Percentiles rank a stretch among this genome's conserved stretches.
These are phyloP conservation scores for Meandrina meandrites DNA, from an alignment of 92 coral and sea anemone species.

Conservation along the genomic window DNA sequence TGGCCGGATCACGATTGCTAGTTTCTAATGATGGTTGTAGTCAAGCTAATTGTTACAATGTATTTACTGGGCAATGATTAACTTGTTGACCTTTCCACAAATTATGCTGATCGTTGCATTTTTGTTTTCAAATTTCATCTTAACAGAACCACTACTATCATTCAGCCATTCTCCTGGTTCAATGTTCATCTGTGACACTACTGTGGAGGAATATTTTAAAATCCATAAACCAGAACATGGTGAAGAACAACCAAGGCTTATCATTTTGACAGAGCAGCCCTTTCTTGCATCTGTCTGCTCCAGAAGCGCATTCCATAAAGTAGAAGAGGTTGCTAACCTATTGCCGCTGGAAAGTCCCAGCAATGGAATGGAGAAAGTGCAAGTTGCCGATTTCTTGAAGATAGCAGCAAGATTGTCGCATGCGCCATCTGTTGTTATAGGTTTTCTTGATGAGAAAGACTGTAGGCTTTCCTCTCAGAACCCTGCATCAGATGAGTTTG, in stretches of 20 bases:
- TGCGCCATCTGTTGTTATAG: conserved; percentile 69
- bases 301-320: conserved; percentile 50
- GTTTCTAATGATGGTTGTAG: no score
- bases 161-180: conserved; percentile 87
- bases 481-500: conserved; percentile 56
- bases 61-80: no score
- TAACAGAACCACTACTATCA: conserved; percentile 60
- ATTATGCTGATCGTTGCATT: no score
- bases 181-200: conserved; percentile 79
- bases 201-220: conserved; percentile 67
- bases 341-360: conserved; percentile 42
- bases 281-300: conserved; percentile 76
- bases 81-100: no score
- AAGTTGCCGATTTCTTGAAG: conserved; percentile 65
- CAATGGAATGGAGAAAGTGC: conserved; percentile 43
- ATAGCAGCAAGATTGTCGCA: conserved; percentile 72
- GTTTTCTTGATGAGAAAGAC: conserved; percentile 50
- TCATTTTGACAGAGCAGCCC: conserved; percentile 69
- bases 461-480: conserved; percentile 1
- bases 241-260: conserved; percentile 64
- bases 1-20: no score
- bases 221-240: conserved; percentile 70
- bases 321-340: conserved; percentile 51
- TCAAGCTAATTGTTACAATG: no score
- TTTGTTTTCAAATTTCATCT: not conserved